These are phyloP conservation scores for Poliocrania exsul DNA, from an alignment of 2,797 vertebrate genomes.

Conservation along the genomic window DNA sequence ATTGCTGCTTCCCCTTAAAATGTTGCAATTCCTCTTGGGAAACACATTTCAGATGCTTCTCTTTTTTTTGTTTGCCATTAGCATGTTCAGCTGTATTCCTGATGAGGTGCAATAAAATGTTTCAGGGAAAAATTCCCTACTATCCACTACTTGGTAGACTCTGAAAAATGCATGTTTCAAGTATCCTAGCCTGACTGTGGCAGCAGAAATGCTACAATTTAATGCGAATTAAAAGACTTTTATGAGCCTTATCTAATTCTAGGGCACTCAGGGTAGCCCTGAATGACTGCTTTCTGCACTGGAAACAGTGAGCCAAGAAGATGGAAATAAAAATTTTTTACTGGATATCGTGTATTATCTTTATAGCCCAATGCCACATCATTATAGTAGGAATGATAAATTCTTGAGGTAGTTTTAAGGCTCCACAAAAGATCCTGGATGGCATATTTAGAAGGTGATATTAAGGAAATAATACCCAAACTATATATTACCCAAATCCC, in stretches of 20 bases:
- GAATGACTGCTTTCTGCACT: neutral
- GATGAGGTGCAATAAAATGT: neutral
- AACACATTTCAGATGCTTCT: neutral
- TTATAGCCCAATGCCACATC: neutral
- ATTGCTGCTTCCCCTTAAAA: neutral
- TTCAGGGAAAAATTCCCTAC: neutral
- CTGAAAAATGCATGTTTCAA: neutral
- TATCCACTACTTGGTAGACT: neutral
- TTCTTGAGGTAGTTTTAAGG: neutral
- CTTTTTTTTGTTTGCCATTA: neutral
- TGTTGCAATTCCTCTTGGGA: neutral
- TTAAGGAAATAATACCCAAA: neutral
- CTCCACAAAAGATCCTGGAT: neutral
- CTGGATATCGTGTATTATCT: neutral
- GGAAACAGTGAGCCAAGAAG: neutral
- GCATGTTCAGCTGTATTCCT: neutral
- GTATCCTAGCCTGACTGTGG: neutral
- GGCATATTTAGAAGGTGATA: neutral
- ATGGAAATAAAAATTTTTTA: neutral
- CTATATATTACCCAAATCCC: neutral
- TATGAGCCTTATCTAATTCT: neutral
- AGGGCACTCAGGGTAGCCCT: neutral
- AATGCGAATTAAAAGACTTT: neutral
- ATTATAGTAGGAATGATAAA: neutral
- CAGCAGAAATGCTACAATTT: neutral